These are phyloP conservation scores for Acanthoscelides obtectus DNA, from an alignment of 2,888 invertebrate species.

Conservation along the genomic window DNA sequence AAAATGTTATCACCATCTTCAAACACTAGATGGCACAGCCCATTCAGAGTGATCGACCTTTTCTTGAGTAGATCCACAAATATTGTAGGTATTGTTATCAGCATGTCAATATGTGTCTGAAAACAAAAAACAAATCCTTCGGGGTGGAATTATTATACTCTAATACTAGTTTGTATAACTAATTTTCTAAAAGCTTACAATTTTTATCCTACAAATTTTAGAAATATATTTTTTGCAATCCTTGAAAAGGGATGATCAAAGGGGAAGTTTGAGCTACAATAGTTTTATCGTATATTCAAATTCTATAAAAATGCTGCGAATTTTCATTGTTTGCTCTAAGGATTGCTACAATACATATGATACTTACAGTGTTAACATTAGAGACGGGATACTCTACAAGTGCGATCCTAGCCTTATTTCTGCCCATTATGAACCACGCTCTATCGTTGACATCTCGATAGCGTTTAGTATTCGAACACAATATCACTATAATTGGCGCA, in stretches of 20 bases:
- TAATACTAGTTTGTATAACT: too few species aligned
- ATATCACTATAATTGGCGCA: conserved; percentile 61
- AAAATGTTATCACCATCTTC: conserved; percentile 66
- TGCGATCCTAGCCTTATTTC: conserved; percentile 42
- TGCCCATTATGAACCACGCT: conserved; percentile 46
- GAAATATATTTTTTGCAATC: too few species aligned
- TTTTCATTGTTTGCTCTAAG: too few species aligned
- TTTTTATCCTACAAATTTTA: too few species aligned
- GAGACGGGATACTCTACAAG: conserved; percentile 47
- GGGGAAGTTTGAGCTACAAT: too few species aligned
- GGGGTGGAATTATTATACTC: too few species aligned
- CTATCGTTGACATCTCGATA: conserved; percentile 50
- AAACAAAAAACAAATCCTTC: too few species aligned
- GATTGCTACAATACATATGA: not conserved
- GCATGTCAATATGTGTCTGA: conserved; percentile 55
- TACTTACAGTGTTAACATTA: conserved; percentile 34
- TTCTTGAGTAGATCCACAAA: conserved; percentile 49
- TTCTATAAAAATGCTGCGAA: too few species aligned
- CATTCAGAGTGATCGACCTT: conserved; percentile 54
- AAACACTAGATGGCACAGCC: conserved; percentile 62
- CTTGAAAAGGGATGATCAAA: too few species aligned
- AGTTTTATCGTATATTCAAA: conserved; percentile 1
- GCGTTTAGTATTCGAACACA: conserved; percentile 60
- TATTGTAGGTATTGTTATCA: conserved; percentile 65
- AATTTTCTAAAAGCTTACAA: too few species aligned